Evolutionary conservation across 2,888 invertebrate species (phyloP), one percentile per base, ranked within the genome.

Genomic region (Nebria brevicollis): DNA sequence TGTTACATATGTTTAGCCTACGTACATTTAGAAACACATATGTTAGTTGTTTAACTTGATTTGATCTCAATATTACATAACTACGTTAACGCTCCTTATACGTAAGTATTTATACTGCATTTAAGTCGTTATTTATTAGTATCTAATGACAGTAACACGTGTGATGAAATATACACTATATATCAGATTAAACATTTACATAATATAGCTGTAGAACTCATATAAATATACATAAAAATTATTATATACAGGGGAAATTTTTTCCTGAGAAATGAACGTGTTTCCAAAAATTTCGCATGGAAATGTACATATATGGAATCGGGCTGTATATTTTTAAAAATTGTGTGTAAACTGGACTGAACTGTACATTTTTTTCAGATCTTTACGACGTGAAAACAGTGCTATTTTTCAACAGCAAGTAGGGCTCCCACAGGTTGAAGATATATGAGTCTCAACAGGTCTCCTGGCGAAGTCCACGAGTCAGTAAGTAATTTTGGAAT

Each of bases 381-480:
- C 78, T 78, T 78, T 79, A 79, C 74, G 74, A 66, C 66, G 75
- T 79, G 79, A 75, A 79, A 79, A 74, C 78, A 78, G 73, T 73
- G 78, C 41, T 73, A 79, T 79, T 79, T 79, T 74, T 79, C 74
- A 74, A 43, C 73, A 72, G 73, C 20, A 74, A 73, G 74, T 74
- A 68, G 68, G 74, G 75, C 79, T 74, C 79, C 75, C 79, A 79
- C 79, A 79, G 79, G 79, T 79, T 79, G 79, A 68, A 78, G 79
- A 79, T 79, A 79, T 79, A 79, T 79, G 75, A 43, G 34, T 79
- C 79, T 79, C 79, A 79, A 79, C 79, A 79, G 79, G 79, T 79
- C 72, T 74, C 74, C 43, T 54, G 15, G 74, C 74, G 66, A 43
- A 34, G 34, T 72, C 66, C 73, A 43, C 41, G 66, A 74, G 74